These are phyloP conservation scores for Macheiramphus alcinus DNA, from an alignment of 2,113 vertebrate genomes.

Conservation along the genomic window DNA sequence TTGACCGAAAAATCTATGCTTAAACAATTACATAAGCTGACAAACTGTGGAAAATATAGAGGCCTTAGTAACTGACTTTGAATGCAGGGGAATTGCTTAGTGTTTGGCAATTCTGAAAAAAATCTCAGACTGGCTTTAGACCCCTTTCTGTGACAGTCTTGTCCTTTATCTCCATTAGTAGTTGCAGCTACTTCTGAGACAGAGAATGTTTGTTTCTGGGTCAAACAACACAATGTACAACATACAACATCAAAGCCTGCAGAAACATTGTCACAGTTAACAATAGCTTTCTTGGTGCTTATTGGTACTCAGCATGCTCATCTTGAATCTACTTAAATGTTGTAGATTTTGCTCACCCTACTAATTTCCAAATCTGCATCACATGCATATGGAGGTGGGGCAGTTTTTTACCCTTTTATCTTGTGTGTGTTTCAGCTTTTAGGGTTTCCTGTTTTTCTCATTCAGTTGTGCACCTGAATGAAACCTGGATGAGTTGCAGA, in stretches of 20 bases:
- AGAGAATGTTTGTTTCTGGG: background rate
- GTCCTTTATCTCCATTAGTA: background rate
- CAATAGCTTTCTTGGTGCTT: background rate
- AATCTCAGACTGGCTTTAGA: background rate
- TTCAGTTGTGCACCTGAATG: background rate
- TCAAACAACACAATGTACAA: background rate
- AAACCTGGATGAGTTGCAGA: background rate
- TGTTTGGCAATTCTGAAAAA: background rate
- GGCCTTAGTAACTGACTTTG: background rate
- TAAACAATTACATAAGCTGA: background rate
- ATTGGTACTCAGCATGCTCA: fast-evolving
- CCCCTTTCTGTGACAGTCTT: background rate
- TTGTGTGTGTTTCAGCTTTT: background rate
- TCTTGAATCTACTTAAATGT: background rate
- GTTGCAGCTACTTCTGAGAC: background rate
- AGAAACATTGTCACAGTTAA: background rate
- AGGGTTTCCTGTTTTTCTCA: background rate
- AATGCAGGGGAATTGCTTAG: background rate
- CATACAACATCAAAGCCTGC: background rate
- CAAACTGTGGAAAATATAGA: background rate
- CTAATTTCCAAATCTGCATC: background rate
- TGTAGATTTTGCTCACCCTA: background rate
- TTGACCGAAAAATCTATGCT: background rate
- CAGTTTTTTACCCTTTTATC: background rate
- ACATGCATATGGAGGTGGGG: fast-evolving